Evolutionary conservation across 2,113 vertebrate genomes (phyloP), one percentile per base, ranked within the genome.

Genomic region (Mellivora capensis): DNA sequence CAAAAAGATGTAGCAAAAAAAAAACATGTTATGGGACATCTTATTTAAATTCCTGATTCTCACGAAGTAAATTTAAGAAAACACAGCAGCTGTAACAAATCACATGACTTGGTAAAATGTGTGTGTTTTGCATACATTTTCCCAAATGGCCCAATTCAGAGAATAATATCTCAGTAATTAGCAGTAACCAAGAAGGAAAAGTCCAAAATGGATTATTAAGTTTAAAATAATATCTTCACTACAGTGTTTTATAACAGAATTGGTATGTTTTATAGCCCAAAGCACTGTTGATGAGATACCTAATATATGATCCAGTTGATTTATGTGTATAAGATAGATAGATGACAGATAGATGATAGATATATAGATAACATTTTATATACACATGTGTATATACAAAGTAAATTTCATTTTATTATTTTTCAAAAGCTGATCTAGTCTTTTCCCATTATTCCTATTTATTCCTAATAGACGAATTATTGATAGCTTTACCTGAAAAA

Each of bases 81-180:
- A 42, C 8, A 27, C 31, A 82, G 29, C 20, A 95, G 39, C 54
- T 90, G 12, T 42, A 67, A 29, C 21, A 59, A 61, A 62, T 84
- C n/a, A 61, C 4, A 25, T 20, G 34, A 87, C 14, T n/a, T 94
- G 71, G 15, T 95, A 90, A 62, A 71, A 64, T 61, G 5, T 81
- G 14, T 87, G 13, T 61, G 5, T 42, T 69, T 91, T 96, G 17
- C n/a, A 71, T 69, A 34, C 23, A 82, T 97, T 86, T 93, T 20
- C 27, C 29, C 39, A 97, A 88, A 61, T 90, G 44, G n/a, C 7
- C 15, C 18, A 91, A 80, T 86, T 59, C 42, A 93, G 10, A 83
- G 42, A 93, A 42, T 74, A 88, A 86, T 61, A 29, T 83, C 7
- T 90, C 17, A 93, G 44, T 81, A 97, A 90, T 90, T 92, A 95